Evolutionary conservation across 2,797 vertebrate genomes (phyloP).

Genomic region (Xenops minutus): DNA sequence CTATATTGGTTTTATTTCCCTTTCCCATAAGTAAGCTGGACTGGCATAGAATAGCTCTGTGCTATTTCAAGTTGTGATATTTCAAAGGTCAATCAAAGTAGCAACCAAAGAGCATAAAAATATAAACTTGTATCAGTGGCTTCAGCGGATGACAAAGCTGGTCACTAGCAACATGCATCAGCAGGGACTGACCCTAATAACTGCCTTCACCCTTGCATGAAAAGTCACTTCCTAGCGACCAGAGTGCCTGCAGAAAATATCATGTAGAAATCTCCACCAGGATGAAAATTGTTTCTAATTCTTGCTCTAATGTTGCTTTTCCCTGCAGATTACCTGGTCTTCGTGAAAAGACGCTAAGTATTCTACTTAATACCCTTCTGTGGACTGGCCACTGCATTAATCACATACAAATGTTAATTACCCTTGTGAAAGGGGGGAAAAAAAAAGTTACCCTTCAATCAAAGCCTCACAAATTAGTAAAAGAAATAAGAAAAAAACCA

Average conservation of each 20-base stretch:
- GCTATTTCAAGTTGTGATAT: neutral
- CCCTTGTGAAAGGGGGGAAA: too few species aligned
- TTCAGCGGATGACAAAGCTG: neutral
- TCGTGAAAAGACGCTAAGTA: neutral
- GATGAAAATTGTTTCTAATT: neutral
- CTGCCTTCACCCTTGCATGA: neutral
- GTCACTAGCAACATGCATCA: rapidly evolving
- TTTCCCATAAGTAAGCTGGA: neutral
- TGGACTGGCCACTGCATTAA: neutral
- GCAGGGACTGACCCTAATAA: neutral
- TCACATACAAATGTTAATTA: neutral
- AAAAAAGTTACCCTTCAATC: neutral
- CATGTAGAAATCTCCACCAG: neutral
- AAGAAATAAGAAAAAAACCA: neutral
- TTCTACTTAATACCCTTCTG: neutral
- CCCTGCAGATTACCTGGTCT: neutral
- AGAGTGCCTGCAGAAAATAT: neutral
- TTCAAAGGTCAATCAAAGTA: constrained; percentile 18
- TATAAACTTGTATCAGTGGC: neutral
- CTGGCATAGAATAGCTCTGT: neutral
- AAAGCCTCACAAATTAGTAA: neutral
- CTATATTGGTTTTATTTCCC: neutral
- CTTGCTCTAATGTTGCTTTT: neutral
- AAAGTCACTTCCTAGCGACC: neutral
- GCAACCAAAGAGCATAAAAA: neutral